Conservation (phyloP, 2,797 vertebrate genomes). For the Hippocampus kuda region DNA sequence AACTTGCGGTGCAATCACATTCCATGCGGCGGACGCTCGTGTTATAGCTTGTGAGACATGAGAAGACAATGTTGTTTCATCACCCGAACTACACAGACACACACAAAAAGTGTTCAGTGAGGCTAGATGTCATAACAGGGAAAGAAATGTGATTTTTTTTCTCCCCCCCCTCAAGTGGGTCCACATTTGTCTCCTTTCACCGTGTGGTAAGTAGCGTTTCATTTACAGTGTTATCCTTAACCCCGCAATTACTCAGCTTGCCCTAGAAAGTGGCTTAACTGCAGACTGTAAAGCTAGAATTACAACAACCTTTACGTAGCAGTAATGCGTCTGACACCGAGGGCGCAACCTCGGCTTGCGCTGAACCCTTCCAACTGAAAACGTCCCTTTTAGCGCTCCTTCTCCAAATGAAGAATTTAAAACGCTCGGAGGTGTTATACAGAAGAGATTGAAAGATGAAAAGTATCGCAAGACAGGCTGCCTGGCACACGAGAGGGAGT, state of each 20-base stretch:
- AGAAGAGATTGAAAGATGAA: conserved; percentile 38
- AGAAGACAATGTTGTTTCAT: neutral
- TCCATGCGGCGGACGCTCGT: neutral
- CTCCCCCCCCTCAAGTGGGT: conserved; percentile 16
- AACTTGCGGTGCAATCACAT: conserved; percentile 3
- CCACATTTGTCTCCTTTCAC: conserved; percentile 20
- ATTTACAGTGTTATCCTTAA: conserved; percentile 28
- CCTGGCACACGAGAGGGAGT: conserved; percentile 55
- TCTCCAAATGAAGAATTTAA: conserved; percentile 32
- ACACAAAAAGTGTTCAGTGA: neutral
- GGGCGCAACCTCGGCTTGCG: conserved; percentile 31
- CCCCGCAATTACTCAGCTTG: conserved; percentile 30
- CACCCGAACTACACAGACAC: neutral
- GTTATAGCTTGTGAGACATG: conserved; percentile 3
- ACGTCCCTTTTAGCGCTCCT: conserved; percentile 16
- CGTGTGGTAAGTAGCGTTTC: conserved; percentile 7
- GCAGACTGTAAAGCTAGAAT: conserved; percentile 31
- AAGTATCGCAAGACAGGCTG: conserved; percentile 50
- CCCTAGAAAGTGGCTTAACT: conserved; percentile 29
- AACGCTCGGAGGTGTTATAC: conserved; percentile 37
- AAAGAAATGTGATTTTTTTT: conserved; percentile 15
- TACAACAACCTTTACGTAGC: conserved; percentile 43
- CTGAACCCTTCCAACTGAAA: conserved; percentile 13
- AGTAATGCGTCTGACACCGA: conserved; percentile 39
- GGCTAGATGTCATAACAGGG: neutral